Percentiles rank a stretch among this genome's conserved stretches.
Conservation (phyloP, 2,888 invertebrate genomes). For the Hirtodrosophila duncani region DNA sequence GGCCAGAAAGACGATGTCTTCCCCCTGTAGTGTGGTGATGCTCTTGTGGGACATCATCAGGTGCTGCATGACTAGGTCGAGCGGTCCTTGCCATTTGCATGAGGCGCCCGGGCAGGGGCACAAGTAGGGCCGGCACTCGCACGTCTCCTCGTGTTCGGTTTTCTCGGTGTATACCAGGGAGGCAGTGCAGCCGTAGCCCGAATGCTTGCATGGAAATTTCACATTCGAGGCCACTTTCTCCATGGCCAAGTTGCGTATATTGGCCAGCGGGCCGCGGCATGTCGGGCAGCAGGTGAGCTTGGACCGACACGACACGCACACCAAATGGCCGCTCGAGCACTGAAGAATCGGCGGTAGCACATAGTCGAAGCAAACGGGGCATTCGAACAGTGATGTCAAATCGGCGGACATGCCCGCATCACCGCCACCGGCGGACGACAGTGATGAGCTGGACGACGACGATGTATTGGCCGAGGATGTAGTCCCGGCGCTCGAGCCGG, state of each 20-base stretch:
- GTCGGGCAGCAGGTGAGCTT: conserved; percentile 98
- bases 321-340: conserved; percentile 98
- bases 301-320: conserved; percentile 97
- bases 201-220: conserved; percentile 99
- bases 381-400: conserved; percentile 93
- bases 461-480: conserved; percentile 77
- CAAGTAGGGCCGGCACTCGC: conserved; percentile 98
- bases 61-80: conserved; percentile 99
- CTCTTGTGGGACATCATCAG: conserved; percentile 98
- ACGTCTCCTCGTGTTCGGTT: conserved; percentile 98
- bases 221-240: conserved; percentile 99
- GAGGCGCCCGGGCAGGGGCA: conserved; percentile 99
- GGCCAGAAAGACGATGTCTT: conserved; percentile 99
- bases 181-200: conserved; percentile 94
- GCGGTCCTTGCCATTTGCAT: conserved; percentile 99
- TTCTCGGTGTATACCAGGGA: conserved; percentile 98
- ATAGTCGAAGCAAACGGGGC: conserved; percentile 99
- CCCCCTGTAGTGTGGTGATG: conserved; percentile 98
- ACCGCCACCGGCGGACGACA: conserved; percentile 78
- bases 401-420: conserved; percentile 86
- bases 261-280: conserved; percentile 96
- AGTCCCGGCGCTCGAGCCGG: conserved; percentile 68
- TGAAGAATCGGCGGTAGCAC: conserved; percentile 99
- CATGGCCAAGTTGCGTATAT: conserved; percentile 99
- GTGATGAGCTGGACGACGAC: conserved; percentile 78